Evolutionary conservation across 2,113 vertebrate species (phyloP), one percentile per base, ranked within the genome.

Genomic region (Triplophysa siluroides): DNA sequence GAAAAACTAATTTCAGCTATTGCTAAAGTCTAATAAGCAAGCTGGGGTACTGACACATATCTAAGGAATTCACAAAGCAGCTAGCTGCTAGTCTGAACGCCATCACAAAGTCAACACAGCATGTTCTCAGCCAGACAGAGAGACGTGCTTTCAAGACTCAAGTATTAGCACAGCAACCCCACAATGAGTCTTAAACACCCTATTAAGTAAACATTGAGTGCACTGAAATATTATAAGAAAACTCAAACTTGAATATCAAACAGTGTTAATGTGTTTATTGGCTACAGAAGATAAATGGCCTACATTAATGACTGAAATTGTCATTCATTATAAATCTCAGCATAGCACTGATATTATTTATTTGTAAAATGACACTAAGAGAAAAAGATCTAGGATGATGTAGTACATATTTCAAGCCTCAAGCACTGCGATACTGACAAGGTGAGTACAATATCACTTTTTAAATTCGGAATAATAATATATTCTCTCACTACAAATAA

Each of bases 371-470:
- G 47, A 12, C 47, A 50, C 47, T 18, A 18, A 54, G 50, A 54
- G 14, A 9, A 29, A 70, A 71, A 54, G 18, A 54, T 24, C 2
- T 19, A 61, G 56, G 24, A 33, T 23, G 26, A 72, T 13, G 19
- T 29, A 72, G 70, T 47, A 75, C n/a, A 63, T 43, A n/a, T 75
- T 56, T 61, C 72, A 74, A 74, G 38, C 72, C 45, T 45, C 70
- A 52, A 9, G 62, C 38, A 74, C 38, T 74, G 71, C 56, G 61
- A 74, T 75, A 75, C 56, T 60, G 47, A 23, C 72, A 75, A 47
- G 58, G 21, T 47, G 26, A 29, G 58, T 5, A 45, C 23, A 63
- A 75, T 62, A 75, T 62, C 47, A 50, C 47, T 16, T 16, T 58
- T 10, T 1, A 8, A 54, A 21, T 62, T 24, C 56, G 18, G 13